Evolutionary conservation across 2,888 invertebrate species (phyloP), one percentile per base, ranked within the genome.

Genomic region (Agrotis clavis): DNA sequence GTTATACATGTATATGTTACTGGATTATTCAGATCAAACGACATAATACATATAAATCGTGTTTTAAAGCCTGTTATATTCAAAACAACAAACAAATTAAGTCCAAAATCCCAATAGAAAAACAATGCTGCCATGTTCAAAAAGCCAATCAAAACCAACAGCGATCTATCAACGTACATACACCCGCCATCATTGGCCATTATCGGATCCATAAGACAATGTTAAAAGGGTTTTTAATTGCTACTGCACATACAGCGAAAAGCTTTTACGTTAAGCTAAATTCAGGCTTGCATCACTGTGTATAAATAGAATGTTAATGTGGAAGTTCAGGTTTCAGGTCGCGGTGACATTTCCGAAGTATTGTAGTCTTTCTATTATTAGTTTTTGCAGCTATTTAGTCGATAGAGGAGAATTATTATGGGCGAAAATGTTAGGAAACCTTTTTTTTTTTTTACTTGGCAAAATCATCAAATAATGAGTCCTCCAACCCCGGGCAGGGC

Each of bases 241-340:
- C 66, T 61, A n/a, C 51, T 60, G 71, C 68, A 81, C 62, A 77
- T 67, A 79, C 82, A 81, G 67, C 57, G 61, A 79, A 79, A 79
- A 79, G 79, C 79, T 79, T 79, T 81, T 79, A 79, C 81, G 77
- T 67, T 68, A 76, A 81, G 79, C 81, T 81, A 79, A 81, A 79
- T 81, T 81, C 79, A 79, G 53, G 69, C 81, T 76, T 71, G 81
- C 81, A 81, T 61, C 81, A 71, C 79, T 65, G 13, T 14, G 30
- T 81, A 66, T 77, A 81, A 77, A 79, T 81, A 79, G 81, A 81
- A 71, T 45, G 62, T 68, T 56, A 77, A 81, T 63, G 65, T 68
- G 48, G 41, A 63, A 56, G 30, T 77, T 59, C 62, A 54, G 62
- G 13, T 21, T 66, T 21, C 71, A 64, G 66, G 57, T 64, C 30